Conservation (phyloP, 2,113 vertebrate genomes). For the Saguinus midas region DNA sequence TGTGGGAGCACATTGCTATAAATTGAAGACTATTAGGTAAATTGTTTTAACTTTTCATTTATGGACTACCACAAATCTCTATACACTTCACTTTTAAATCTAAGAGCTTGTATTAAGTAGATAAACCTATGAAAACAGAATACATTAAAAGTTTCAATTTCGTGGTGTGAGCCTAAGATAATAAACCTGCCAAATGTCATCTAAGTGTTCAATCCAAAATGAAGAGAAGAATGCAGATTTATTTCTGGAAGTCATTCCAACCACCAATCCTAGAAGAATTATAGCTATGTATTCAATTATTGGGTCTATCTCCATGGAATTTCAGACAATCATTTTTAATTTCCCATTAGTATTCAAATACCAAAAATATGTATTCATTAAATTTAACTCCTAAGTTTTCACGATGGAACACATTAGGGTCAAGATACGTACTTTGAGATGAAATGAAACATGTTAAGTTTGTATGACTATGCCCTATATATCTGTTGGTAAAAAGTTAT, state of each 20-base stretch:
- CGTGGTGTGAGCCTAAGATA: not conserved
- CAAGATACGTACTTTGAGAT: not conserved
- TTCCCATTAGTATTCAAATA: not conserved
- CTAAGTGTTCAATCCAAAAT: not conserved
- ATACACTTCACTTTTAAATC: not conserved
- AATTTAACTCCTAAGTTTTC: not conserved
- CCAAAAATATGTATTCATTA: not conserved
- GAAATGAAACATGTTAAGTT: too few species aligned
- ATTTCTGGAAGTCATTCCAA: not conserved
- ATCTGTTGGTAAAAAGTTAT: not conserved
- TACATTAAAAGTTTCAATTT: not conserved
- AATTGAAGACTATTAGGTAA: not conserved
- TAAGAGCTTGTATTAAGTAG: not conserved
- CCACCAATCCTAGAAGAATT: accelerated
- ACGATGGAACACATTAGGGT: not conserved
- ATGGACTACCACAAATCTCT: not conserved
- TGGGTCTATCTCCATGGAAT: not conserved
- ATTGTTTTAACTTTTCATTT: not conserved
- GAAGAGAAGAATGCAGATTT: not conserved
- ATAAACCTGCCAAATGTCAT: not conserved
- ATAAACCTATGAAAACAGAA: not conserved
- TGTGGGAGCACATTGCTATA: not conserved
- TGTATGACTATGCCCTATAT: too few species aligned
- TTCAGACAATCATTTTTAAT: not conserved
- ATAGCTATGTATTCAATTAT: not conserved